Conservation (phyloP, 2,113 vertebrate species). For the Muntiacus reevesi region DNA sequence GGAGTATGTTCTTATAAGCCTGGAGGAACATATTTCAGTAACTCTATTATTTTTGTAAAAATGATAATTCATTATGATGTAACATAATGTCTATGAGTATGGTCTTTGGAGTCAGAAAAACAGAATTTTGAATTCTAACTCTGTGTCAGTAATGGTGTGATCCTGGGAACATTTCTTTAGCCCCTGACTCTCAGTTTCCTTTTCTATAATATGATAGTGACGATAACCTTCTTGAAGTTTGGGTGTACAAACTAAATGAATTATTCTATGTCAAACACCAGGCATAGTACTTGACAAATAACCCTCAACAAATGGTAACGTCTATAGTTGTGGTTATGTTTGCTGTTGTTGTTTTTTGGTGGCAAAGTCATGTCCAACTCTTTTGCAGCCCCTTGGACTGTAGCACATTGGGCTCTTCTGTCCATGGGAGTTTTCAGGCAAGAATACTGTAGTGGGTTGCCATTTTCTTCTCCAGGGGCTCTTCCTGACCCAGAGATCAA, state of each 20-base stretch:
- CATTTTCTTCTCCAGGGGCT: background rate
- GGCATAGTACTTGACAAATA: background rate
- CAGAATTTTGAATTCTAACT: background rate
- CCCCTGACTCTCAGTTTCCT: background rate
- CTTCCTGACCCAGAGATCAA: background rate
- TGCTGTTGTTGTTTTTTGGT: background rate
- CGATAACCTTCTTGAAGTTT: background rate
- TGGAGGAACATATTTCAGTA: background rate
- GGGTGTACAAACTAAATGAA: background rate
- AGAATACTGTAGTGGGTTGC: background rate
- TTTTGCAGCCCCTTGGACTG: background rate
- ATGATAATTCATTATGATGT: background rate
- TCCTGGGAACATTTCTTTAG: background rate
- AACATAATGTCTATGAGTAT: background rate
- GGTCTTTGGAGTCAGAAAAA: background rate
- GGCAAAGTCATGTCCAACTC: background rate
- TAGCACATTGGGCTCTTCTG: background rate
- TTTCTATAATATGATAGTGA: background rate
- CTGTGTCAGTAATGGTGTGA: background rate
- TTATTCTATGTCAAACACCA: background rate
- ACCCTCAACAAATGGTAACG: background rate
- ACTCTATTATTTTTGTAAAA: background rate
- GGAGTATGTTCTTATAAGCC: background rate
- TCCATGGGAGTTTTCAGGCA: background rate
- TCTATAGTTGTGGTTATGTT: background rate